Evolutionary conservation across 2,797 vertebrate genomes (phyloP), one percentile per base, ranked within the genome.

Genomic region (Peromyscus attwateri): DNA sequence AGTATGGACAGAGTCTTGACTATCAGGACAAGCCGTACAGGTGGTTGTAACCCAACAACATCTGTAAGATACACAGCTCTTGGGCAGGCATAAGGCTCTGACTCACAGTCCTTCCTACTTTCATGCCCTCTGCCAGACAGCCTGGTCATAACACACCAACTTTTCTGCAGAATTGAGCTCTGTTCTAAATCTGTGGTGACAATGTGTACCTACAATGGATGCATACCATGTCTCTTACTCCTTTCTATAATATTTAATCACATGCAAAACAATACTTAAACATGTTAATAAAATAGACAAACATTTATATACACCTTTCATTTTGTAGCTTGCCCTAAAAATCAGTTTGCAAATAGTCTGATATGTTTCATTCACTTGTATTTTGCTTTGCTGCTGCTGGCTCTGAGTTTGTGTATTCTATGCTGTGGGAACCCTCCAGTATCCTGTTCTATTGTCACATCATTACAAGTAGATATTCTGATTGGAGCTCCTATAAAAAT

Each of bases 291-390:
- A 73, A 93, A 77, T 79, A 10, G 1, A 49, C 49, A 71, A 6
- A 21, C 5, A 46, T 80, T 81, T 37, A 43, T 23, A 71, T 57
- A 66, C 8, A 37, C 34, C 27, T 87, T 40, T 29, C 17, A 13
- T 91, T 94, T 73, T 79, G 3, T 62, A 73, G 84, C 66, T 46
- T 93, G 17, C 5, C 52, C 40, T 80, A 80, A 68, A 49, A 87
- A 79, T 27, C 77, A 80, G 52, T 66, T 92, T 90, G 46, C 52
- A 94, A 94, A 90, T 62, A 64, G 84, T 91, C 49, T 62, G 79
- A 62, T 29, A 25, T 43, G 34, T 6, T 64, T 89, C 37, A 0
- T 10, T 83, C 49, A 21, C 23, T 94, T 93, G 75, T 80, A 75
- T 68, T 95, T 95, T 68, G 37, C 37, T 60, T 57, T 57, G 21